These are phyloP conservation scores for Archivesica marissinica DNA, from an alignment of 1,140 invertebrate genomes.

Conservation along the genomic window DNA sequence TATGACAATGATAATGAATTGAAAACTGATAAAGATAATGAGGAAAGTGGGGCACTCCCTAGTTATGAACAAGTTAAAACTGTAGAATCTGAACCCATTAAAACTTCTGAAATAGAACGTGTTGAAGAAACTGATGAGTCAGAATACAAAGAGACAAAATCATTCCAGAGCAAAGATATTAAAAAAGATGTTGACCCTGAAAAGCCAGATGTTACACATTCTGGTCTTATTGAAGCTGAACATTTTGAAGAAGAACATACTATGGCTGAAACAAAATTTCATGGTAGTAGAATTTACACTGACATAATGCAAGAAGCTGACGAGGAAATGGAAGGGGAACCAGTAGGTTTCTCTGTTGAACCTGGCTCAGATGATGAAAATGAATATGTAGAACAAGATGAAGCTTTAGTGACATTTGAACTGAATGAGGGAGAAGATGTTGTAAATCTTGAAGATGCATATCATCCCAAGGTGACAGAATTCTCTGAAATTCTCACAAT, in stretches of 20 bases:
- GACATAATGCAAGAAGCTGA: conserved; percentile 49
- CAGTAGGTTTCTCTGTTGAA: conserved; percentile 56
- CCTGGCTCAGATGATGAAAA: conserved; percentile 56
- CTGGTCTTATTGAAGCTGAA: background rate
- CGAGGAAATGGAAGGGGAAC: conserved; percentile 61
- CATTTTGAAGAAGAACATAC: background rate
- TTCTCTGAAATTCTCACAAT: background rate
- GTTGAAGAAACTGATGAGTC: background rate
- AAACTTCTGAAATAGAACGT: no score
- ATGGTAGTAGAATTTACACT: conserved; percentile 28
- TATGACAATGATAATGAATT: conserved; percentile 16
- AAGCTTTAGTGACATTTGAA: conserved; percentile 22
- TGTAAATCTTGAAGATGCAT: conserved; percentile 5
- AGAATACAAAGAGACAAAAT: background rate
- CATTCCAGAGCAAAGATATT: background rate
- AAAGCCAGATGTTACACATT: background rate
- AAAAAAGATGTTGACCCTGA: background rate
- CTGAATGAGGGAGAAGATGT: conserved; percentile 42
- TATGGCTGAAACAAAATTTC: conserved; percentile 24
- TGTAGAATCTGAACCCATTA: no score
- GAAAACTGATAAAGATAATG: background rate
- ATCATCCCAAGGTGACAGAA: conserved; percentile 21
- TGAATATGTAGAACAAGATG: conserved; percentile 36
- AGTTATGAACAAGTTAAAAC: no score
- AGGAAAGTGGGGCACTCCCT: background rate